A percentile compares a stretch with the other conserved stretches of the same genome.
Conservation (phyloP, 2,888 invertebrate genomes). For the Sthenelais limicola region DNA sequence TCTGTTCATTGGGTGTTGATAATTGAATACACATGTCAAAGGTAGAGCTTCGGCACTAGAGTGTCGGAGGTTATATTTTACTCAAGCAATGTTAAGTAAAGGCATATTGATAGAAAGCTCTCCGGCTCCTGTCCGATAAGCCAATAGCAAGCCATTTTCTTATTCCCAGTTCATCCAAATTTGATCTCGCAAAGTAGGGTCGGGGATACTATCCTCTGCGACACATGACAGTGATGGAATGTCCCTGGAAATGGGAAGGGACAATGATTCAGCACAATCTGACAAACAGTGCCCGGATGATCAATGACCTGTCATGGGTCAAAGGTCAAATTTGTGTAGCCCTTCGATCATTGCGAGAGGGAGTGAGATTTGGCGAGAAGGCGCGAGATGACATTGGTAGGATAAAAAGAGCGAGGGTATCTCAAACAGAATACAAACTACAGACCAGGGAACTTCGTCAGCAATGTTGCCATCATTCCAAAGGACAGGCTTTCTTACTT, state of each 20-base stretch:
- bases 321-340: conserved; percentile 24
- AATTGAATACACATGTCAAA: conserved; percentile 37
- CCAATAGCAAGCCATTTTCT: conserved; percentile 29
- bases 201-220: conserved; percentile 16
- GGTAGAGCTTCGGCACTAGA: too few species aligned
- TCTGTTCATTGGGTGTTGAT: too few species aligned
- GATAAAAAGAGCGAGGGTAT: too few species aligned
- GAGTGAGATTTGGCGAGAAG: conserved; percentile 5
- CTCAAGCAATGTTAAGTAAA: neutral
- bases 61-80: neutral
- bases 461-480: too few species aligned
- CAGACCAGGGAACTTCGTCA: too few species aligned
- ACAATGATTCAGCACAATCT: conserved; percentile 4
- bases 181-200: conserved; percentile 25
- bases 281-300: neutral
- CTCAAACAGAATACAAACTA: too few species aligned
- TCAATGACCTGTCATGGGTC: conserved; percentile 37
- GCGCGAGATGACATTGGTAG: conserved; percentile 24
- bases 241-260: conserved; percentile 14
- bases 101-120: neutral
- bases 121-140: conserved; percentile 18
- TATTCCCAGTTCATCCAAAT: conserved; percentile 30
- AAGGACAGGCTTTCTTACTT: too few species aligned
- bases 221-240: conserved; percentile 23
- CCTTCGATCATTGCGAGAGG: conserved; percentile 11